Base-by-base conservation (phyloP, 2,888 invertebrate genomes). In the Oxystoma pomonae region DNA sequence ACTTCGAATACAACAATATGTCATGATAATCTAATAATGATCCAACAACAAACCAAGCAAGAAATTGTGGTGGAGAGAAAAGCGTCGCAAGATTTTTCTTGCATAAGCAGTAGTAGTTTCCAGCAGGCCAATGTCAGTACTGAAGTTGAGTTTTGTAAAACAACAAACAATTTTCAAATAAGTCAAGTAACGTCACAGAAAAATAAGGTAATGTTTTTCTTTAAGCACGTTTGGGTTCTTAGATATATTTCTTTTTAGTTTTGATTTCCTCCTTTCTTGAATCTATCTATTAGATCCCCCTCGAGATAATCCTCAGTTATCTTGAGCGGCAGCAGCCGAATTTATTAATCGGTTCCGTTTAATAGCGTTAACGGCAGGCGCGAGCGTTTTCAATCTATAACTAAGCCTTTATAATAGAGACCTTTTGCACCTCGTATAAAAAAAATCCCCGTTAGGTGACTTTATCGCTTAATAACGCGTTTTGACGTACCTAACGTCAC, bases 101-200 rank as follows among this genome's bases (percentile, higher is more conserved):
- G 66, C 17, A 67, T 67, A 57, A 70, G 67, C 19, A 67, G 66
- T 57, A 65, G 67, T 50, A 67, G 63, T 63, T 70, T 71, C 52
- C 67, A 70, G 55, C 65, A 67, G n/a, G 63, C 59, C 21, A 63
- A 67, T 55, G 57, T 62, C 12, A 67, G 64, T 52, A 67, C 67
- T 17, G 69, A 68, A 51, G 67, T 68, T 16, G 67, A 69, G 61
- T 69, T 68, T 61, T 66, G 64, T 57, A 63, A 22, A 51, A 60
- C 65, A 60, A 59, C 64, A 49, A 60, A 61, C 55, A 61, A 65
- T 58, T 53, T 61, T 57, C 69, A 66, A 22, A 67, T 67, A 52
- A 61, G 63, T 18, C 67, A 67, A 58, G 12, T 35, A 3, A 67
- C 61, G 7, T 65, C 64, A 55, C 65, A 65, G 17, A 21, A 56